A percentile compares a stretch with the other conserved stretches of the same genome.
Conservation (phyloP, 2,113 vertebrate species). For the Ptilonorhynchus violaceus region DNA sequence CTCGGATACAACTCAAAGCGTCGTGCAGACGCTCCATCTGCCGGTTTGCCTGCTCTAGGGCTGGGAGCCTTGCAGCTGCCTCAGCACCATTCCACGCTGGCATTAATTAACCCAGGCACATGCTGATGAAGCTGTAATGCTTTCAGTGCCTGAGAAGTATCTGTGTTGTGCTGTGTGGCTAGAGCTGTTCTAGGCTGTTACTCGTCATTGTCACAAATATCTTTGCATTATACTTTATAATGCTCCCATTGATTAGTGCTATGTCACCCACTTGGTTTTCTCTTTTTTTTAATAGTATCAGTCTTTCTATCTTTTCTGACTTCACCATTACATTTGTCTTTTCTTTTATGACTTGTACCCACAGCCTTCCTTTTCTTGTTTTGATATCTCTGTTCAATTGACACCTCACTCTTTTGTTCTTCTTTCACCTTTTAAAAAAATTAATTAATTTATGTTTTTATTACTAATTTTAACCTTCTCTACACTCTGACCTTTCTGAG, state of each 20-base stretch:
- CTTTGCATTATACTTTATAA: background rate
- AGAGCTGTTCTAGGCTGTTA: background rate
- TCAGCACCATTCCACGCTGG: background rate
- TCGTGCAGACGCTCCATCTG: fast-evolving
- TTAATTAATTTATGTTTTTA: background rate
- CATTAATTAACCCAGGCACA: background rate
- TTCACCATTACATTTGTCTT: background rate
- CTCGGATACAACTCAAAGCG: background rate
- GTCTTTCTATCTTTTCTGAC: background rate
- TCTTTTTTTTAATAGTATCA: background rate
- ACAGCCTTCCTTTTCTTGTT: background rate
- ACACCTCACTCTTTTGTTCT: background rate
- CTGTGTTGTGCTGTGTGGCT: background rate
- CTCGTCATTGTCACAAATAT: background rate
- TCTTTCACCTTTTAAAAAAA: background rate
- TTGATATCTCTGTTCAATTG: background rate
- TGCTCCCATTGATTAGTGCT: background rate
- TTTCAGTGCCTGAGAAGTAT: background rate
- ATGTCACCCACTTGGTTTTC: background rate
- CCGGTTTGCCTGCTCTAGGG: too few species aligned
- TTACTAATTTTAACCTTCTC: background rate
- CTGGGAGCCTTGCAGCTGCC: background rate
- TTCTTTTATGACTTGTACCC: background rate
- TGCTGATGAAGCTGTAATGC: background rate
- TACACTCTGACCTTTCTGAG: background rate